Evolutionary conservation across 1,140 invertebrate genomes (phyloP).

Genomic region (Trichonephila clavata): DNA sequence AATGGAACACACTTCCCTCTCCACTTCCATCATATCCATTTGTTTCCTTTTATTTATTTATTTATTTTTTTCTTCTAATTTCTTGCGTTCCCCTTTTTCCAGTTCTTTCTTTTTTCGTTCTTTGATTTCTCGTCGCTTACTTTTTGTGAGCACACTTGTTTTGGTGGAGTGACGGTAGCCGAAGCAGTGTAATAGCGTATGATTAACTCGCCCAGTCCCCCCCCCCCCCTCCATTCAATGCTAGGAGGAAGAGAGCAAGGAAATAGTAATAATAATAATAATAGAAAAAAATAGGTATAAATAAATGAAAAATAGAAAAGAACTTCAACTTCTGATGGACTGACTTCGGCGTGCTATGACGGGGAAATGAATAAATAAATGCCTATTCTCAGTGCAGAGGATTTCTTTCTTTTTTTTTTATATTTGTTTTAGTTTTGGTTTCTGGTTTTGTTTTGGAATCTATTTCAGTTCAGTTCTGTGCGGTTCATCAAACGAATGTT

Average conservation of each 20-base stretch:
- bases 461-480: not conserved
- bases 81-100: conserved; percentile 30
- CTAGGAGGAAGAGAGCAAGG: not conserved
- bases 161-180: conserved; percentile 45
- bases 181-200: conserved; percentile 55
- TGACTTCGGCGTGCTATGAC: conserved; percentile 21
- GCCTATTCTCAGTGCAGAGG: not conserved
- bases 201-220: conserved; percentile 39
- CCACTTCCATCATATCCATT: not conserved
- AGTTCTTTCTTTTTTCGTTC: not conserved
- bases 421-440: not conserved
- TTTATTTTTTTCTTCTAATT: not conserved
- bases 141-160: conserved; percentile 37
- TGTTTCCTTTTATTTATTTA: not conserved
- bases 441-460: not conserved
- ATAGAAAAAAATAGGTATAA: not conserved
- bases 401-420: no score
- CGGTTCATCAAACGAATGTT: conserved; percentile 30
- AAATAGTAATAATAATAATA: not conserved
- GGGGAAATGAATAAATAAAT: conserved; percentile 54
- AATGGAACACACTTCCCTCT: conserved; percentile 11
- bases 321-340: conserved; percentile 24
- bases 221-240: not conserved
- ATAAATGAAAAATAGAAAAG: not conserved
- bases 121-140: not conserved